Percentiles rank a stretch among this genome's conserved stretches.
Conservation (phyloP, 2,888 invertebrate species). For the Athalia circularis region DNA sequence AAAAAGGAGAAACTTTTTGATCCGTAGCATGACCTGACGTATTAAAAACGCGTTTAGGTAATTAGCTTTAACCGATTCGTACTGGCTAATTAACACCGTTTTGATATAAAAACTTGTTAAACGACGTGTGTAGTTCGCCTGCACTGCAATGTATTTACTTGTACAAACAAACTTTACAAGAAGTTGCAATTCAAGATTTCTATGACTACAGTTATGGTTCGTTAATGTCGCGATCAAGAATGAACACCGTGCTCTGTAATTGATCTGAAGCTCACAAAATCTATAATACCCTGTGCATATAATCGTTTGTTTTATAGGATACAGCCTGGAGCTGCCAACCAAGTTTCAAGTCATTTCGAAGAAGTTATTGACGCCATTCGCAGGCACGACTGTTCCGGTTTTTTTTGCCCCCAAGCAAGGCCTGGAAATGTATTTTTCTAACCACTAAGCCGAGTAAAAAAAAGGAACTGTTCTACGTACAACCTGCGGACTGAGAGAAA, state of each 20-base stretch:
- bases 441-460: slow-evolving; percentile 19
- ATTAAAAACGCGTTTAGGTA: slow-evolving; percentile 9
- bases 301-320: slow-evolving; percentile 75
- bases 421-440: slow-evolving; percentile 63
- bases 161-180: too few species aligned
- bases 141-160: too few species aligned
- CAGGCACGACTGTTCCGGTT: slow-evolving; percentile 81
- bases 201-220: neutral
- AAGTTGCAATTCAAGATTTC: too few species aligned
- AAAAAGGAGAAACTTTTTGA: slow-evolving; percentile 5
- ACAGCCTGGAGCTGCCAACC: slow-evolving; percentile 77
- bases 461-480: neutral
- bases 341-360: slow-evolving; percentile 82
- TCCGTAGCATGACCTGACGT: slow-evolving; percentile 1
- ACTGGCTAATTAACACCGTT: neutral
- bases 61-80: slow-evolving; percentile 7
- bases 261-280: neutral
- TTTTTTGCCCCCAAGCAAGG: slow-evolving; percentile 76
- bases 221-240: slow-evolving; percentile 18
- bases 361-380: slow-evolving; percentile 86
- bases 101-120: slow-evolving; percentile 17
- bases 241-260: neutral
- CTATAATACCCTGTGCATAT: neutral
- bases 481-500: slow-evolving; percentile 16
- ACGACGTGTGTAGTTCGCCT: neutral